Conservation (phyloP, 2,113 vertebrate species). For the Emydura subglobosa region DNA sequence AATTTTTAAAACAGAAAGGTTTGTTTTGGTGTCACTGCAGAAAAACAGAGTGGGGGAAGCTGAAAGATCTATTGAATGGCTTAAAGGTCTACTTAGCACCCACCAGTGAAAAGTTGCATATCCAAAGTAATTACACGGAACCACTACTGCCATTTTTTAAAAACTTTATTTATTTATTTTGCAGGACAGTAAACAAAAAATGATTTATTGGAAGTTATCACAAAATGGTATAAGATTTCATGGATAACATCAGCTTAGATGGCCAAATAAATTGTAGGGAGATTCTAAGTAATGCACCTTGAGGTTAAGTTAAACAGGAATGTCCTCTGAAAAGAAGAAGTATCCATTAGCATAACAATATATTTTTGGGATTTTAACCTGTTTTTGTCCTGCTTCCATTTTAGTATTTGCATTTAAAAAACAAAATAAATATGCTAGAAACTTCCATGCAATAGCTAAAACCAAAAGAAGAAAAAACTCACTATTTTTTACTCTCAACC, state of each 20-base stretch:
- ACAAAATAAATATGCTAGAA: background rate
- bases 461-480: background rate
- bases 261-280: background rate
- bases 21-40: background rate
- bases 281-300: background rate
- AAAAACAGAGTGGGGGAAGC: background rate
- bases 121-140: too few species aligned
- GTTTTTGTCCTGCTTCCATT: background rate
- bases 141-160: too few species aligned
- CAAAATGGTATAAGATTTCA: background rate
- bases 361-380: background rate
- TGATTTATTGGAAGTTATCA: background rate
- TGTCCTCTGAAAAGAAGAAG: background rate
- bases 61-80: background rate
- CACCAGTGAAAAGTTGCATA: too few species aligned
- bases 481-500: background rate
- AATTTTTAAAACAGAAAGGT: background rate
- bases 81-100: too few species aligned
- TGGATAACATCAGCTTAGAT: accelerated
- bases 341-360: background rate
- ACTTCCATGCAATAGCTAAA: background rate
- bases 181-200: background rate
- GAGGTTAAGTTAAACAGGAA: background rate
- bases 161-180: too few species aligned
- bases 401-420: background rate